Conservation (phyloP, 2,888 invertebrate species). For the Sialis lutaria region DNA sequence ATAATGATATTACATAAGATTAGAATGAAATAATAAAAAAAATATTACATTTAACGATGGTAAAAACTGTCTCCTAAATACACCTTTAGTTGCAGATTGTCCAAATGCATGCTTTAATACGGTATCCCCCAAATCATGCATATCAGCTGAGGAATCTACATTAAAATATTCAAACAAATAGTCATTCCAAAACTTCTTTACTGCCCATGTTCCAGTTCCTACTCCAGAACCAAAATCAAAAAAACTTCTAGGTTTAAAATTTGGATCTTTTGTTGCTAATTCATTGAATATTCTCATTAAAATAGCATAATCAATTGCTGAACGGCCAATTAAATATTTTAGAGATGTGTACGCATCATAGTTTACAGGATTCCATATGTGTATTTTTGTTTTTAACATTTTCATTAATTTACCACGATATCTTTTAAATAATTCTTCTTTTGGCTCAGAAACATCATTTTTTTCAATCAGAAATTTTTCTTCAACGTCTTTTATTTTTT, state of each 20-base stretch:
- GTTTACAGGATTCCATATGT: slow-evolving; percentile 52
- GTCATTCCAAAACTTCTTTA: slow-evolving; percentile 50
- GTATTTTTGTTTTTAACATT: slow-evolving; percentile 35
- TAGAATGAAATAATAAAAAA: slow-evolving; percentile 4
- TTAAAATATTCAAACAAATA: slow-evolving; percentile 66
- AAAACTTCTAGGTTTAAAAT: slow-evolving; percentile 57
- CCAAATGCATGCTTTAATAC: slow-evolving; percentile 49
- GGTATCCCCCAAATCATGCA: slow-evolving; percentile 65
- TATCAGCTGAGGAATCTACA: slow-evolving; percentile 63
- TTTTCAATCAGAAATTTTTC: slow-evolving; percentile 19
- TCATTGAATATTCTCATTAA: slow-evolving; percentile 54
- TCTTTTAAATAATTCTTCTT: slow-evolving; percentile 24
- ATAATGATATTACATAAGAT: slow-evolving; percentile 7
- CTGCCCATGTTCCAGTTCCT: slow-evolving; percentile 77
- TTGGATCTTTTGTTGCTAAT: slow-evolving; percentile 40
- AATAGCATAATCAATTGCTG: slow-evolving; percentile 59
- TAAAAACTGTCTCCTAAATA: slow-evolving; percentile 66
- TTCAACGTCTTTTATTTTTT: slow-evolving; percentile 20
- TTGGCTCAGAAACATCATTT: slow-evolving; percentile 19
- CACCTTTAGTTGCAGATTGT: slow-evolving; percentile 35
- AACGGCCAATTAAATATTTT: slow-evolving; percentile 52
- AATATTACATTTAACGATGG: slow-evolving; percentile 39
- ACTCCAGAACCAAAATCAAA: slow-evolving; percentile 89
- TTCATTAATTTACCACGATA: slow-evolving; percentile 34
- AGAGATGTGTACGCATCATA: slow-evolving; percentile 47